These are phyloP conservation scores for Cydia strobilella DNA, from an alignment of 1,140 invertebrate species.

Conservation along the genomic window DNA sequence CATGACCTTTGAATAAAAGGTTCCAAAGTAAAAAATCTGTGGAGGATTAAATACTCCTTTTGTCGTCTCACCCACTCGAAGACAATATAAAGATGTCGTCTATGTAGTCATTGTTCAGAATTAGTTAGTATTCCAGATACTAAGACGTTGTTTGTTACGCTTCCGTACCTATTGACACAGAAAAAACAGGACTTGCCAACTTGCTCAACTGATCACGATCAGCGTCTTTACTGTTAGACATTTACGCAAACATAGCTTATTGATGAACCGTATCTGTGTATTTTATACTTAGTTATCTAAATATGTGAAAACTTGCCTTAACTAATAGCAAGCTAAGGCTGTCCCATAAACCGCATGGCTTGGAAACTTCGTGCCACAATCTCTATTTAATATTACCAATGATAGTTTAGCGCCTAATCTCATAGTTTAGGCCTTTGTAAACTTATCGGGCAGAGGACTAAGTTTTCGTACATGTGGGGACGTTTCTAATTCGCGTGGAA, in stretches of 20 bases:
- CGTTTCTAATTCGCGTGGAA: not conserved
- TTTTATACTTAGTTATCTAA: not conserved
- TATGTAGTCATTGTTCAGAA: too few relatives aligned
- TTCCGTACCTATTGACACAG: too few relatives aligned
- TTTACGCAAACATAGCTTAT: too few relatives aligned
- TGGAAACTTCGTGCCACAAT: not conserved
- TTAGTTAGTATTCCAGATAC: too few relatives aligned
- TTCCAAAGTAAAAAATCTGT: not conserved
- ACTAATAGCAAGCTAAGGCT: not conserved
- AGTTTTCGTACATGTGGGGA: slow-evolving; percentile 10
- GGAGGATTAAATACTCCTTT: not conserved
- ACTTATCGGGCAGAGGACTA: not conserved
- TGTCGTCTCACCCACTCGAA: not conserved
- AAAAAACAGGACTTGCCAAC: too few relatives aligned
- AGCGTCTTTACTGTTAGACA: too few relatives aligned
- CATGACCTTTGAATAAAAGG: slow-evolving; percentile 21
- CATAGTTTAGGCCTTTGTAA: slow-evolving; percentile 4
- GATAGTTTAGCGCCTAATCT: slow-evolving; percentile 12
- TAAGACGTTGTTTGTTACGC: too few relatives aligned
- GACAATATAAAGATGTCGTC: not conserved
- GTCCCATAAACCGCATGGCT: slow-evolving; percentile 5
- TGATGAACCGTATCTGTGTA: too few relatives aligned
- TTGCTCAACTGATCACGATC: too few relatives aligned
- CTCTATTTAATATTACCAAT: slow-evolving; percentile 11
- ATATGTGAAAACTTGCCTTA: not conserved